Base-by-base conservation (phyloP, 2,888 invertebrate species). In the Iphiclides podalirius region DNA sequence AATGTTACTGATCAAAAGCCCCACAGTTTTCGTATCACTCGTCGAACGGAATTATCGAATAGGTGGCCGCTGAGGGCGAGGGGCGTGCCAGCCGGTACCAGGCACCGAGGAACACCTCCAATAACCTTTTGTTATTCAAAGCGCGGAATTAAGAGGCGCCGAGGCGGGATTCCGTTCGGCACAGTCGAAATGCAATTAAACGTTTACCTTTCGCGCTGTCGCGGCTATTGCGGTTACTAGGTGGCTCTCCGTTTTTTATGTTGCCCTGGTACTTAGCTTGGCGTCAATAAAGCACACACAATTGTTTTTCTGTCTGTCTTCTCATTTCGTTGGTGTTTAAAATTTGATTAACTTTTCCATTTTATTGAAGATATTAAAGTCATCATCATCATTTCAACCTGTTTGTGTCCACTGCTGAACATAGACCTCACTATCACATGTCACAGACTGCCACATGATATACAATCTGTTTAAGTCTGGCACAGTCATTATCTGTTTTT, bases 111-210 rank as follows among this genome's bases (percentile, higher is more conserved):
- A 73, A 72, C n/a, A n/a, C n/a, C 74, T 72, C 72, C 64, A 79
- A 79, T 76, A 68, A 63, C 69, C 74, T 75, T 75, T 78, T 77
- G 80, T 79, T 79, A 72, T 75, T 76, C 78, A 73, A 78, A 79
- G 70, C 72, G 69, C 70, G 66, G 70, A 69, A 78, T 79, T 78
- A 78, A 79, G 79, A 80, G 72, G 63, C 63, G 56, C 57, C 56
- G 59, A 50, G 60, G 63, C 55, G 52, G 67, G 71, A n/a, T n/a
- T 69, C 64, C 67, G 66, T 68, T 66, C 60, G 54, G 54, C 55
- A 55, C 56, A 49, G 57, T 52, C 52, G 58, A 47, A 49, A 36
- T 55, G 47, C 58, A 54, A 58, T 75, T 67, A 69, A 62, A 59
- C 60, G 63, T 66, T 72, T 66, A 65, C 67, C 38, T 39, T 63